Evolutionary conservation across 2,113 vertebrate genomes (phyloP).

Genomic region (Oostethus manadensis): DNA sequence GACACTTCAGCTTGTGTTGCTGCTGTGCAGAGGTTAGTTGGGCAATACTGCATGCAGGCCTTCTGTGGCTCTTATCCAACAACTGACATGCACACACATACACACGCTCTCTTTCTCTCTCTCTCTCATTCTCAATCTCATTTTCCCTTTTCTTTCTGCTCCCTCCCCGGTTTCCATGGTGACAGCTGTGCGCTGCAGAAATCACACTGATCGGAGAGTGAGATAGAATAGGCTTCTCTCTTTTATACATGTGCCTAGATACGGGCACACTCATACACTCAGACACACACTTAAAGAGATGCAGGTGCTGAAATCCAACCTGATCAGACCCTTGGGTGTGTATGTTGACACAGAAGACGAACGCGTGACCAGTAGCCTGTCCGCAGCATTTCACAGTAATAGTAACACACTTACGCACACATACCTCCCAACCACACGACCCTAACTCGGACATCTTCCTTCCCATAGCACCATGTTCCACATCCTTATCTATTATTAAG

Average conservation of each 20-base stretch:
- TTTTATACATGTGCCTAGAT: conserved; percentile 47
- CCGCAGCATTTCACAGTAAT: background rate
- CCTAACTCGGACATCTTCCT: conserved; percentile 2
- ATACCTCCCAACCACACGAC: too few relatives aligned
- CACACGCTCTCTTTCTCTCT: conserved; percentile 12
- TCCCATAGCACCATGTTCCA: conserved; percentile 4
- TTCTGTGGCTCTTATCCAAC: conserved; percentile 49
- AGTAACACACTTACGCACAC: conserved; percentile 7
- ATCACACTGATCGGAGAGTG: conserved; percentile 67
- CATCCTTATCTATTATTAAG: conserved; percentile 43
- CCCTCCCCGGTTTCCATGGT: conserved; percentile 72
- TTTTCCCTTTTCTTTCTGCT: conserved; percentile 36
- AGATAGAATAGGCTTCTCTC: conserved; percentile 64
- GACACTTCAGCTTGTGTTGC: conserved; percentile 29
- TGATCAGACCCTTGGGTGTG: background rate
- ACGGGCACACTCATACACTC: background rate
- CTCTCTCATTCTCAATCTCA: conserved; percentile 39
- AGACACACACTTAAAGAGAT: background rate
- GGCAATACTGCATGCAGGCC: conserved; percentile 43
- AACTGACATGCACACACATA: conserved; percentile 16
- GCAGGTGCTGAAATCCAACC: background rate
- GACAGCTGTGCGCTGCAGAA: conserved; percentile 75
- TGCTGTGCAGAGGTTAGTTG: conserved; percentile 55
- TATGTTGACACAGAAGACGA: background rate
- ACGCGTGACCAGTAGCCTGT: background rate